phyloP scores from a whole-genome alignment of 2,888 invertebrate genomes.

The Agrotis segetum region DNA sequence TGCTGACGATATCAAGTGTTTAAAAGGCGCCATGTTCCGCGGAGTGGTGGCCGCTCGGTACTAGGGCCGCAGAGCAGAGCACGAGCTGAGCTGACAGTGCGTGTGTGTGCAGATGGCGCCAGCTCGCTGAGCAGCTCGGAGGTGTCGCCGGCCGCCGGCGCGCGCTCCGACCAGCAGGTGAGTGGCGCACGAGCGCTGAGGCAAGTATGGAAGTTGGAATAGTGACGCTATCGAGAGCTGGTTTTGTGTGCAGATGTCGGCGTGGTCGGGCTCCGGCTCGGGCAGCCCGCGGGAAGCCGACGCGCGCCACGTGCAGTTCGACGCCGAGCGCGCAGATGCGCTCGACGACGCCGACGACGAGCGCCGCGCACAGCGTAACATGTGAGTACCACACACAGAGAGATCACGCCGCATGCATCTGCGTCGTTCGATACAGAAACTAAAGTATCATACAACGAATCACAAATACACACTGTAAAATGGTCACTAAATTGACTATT shows the following conservation, averaged over 20 bases:
- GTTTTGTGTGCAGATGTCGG: constrained; percentile 49
- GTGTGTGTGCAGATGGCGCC: constrained; percentile 48
- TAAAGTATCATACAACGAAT: too few species aligned
- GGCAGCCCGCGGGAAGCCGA: constrained; percentile 68
- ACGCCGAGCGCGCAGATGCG: constrained; percentile 67
- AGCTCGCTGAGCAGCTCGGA: constrained; percentile 56
- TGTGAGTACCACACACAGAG: constrained; percentile 69
- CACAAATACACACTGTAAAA: too few species aligned
- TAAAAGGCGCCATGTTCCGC: too few species aligned
- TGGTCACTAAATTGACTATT: too few species aligned
- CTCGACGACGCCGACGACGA: constrained; percentile 78
- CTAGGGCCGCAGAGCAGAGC: too few species aligned
- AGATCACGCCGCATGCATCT: not conserved
- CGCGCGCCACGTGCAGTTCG: constrained; percentile 82
- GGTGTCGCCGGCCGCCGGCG: constrained; percentile 42
- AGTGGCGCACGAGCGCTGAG: constrained; percentile 8
- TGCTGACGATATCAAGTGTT: not conserved
- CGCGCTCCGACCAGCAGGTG: constrained; percentile 60
- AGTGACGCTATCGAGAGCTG: not conserved
- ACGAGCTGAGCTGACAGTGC: not conserved
- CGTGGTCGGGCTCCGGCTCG: constrained; percentile 47
- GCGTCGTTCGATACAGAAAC: not conserved
- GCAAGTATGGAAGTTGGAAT: too few species aligned
- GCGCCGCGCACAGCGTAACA: constrained; percentile 74
- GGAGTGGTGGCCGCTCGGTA: too few species aligned